phyloP scores from a whole-genome alignment of 2,797 vertebrate genomes.

The Melanotaenia nigrans region DNA sequence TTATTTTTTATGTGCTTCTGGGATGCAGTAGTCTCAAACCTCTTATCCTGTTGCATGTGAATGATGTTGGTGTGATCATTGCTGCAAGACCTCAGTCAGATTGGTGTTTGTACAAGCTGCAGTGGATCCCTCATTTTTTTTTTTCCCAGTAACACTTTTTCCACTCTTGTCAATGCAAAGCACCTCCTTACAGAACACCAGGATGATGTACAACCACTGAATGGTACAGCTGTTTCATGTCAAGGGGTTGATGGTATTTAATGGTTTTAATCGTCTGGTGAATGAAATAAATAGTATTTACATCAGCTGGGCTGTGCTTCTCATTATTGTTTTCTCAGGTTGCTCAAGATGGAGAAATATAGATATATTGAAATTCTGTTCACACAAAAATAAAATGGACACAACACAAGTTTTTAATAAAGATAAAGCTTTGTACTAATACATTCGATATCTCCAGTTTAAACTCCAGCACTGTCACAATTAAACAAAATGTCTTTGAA shows the following conservation, averaged over 20 bases:
- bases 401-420: too few relatives aligned
- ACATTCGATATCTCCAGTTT: too few relatives aligned
- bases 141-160: neutral
- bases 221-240: neutral
- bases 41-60: neutral
- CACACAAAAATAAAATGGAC: too few relatives aligned
- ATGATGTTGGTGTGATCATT: neutral
- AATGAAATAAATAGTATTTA: constrained; percentile 64
- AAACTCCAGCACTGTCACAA: too few relatives aligned
- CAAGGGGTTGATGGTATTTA: constrained; percentile 23
- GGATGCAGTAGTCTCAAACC: neutral
- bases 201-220: constrained; percentile 4
- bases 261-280: constrained; percentile 41
- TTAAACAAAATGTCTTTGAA: too few relatives aligned
- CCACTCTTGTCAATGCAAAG: neutral
- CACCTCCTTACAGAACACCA: neutral
- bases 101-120: neutral
- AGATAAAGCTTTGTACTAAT: neutral
- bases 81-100: neutral
- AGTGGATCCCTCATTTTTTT: neutral
- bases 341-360: constrained; percentile 21
- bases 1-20: neutral
- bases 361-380: neutral
- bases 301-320: neutral
- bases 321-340: neutral